Conservation (phyloP, 2,888 invertebrate genomes). For the Spilosoma lubricipeda region DNA sequence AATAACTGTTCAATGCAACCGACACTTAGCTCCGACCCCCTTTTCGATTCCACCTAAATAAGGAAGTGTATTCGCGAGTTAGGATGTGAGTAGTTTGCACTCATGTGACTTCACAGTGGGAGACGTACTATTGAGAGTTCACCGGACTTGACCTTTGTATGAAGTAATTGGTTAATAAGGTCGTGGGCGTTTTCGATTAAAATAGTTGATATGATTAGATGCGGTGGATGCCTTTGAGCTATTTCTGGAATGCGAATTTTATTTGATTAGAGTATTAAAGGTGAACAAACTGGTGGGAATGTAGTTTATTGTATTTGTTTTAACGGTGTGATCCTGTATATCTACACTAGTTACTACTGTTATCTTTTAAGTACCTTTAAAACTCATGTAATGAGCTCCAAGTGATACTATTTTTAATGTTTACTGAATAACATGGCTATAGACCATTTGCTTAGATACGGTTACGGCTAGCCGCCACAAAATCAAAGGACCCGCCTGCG, state of each 20-base stretch:
- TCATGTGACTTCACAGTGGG: conserved; percentile 25
- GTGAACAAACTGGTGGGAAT: not conserved
- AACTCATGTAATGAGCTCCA: not conserved
- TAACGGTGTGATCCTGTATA: not conserved
- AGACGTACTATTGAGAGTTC: conserved; percentile 72
- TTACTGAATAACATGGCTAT: not conserved
- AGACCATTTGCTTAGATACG: too few relatives aligned
- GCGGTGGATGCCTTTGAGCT: conserved; percentile 36
- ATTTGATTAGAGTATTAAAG: not conserved
- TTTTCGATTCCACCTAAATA: conserved; percentile 23
- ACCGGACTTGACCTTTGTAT: conserved; percentile 76
- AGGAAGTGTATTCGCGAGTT: conserved; percentile 50
- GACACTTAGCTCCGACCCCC: conserved; percentile 10
- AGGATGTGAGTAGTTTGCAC: conserved; percentile 45
- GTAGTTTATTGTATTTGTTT: not conserved
- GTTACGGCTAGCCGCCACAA: too few relatives aligned
- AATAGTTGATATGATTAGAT: conserved; percentile 55
- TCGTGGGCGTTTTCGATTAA: conserved; percentile 55
- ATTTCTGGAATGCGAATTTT: conserved; percentile 27
- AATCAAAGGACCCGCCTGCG: too few relatives aligned
- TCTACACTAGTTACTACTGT: not conserved
- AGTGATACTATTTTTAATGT: not conserved
- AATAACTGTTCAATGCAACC: conserved; percentile 8
- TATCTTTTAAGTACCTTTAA: not conserved
- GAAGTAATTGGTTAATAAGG: conserved; percentile 52